Conservation (phyloP, 2,888 invertebrate genomes). For the Orthosia cruda region DNA sequence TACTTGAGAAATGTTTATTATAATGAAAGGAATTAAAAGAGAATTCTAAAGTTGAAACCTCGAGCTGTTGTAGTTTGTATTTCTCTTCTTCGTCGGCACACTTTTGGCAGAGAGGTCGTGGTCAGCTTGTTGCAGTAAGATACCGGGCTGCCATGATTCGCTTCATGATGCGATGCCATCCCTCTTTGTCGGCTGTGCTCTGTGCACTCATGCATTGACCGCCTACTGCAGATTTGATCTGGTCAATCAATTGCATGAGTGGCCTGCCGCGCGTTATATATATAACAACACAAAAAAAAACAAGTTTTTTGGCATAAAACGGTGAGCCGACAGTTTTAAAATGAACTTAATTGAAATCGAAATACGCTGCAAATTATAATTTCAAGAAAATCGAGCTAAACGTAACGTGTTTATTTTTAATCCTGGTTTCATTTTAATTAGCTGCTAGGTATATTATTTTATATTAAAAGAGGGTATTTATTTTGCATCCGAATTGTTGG, state of each 20-base stretch:
- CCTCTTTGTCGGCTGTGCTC: too few species aligned
- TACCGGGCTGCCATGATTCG: too few species aligned
- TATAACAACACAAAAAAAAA: too few species aligned
- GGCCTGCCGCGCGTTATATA: too few species aligned
- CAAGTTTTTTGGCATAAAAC: background rate
- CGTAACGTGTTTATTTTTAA: constrained; percentile 46
- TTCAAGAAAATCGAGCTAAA: constrained; percentile 16
- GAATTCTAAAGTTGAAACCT: background rate
- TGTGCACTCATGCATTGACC: too few species aligned
- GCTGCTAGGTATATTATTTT: constrained; percentile 52
- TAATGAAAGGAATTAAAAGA: background rate
- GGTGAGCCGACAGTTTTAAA: constrained; percentile 1
- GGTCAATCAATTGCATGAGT: too few species aligned
- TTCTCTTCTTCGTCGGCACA: too few species aligned
- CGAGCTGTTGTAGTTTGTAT: background rate
- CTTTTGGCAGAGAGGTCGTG: too few species aligned
- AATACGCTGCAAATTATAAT: background rate
- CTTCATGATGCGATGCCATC: too few species aligned
- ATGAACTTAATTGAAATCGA: constrained; percentile 6
- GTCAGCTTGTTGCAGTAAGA: too few species aligned
- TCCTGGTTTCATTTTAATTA: constrained; percentile 56
- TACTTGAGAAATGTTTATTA: background rate
- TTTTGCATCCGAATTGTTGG: constrained; percentile 40
- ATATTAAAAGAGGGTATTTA: constrained; percentile 53
- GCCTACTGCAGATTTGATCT: too few species aligned